Conservation (phyloP, 2,797 vertebrate genomes). For the Selene dorsalis region DNA sequence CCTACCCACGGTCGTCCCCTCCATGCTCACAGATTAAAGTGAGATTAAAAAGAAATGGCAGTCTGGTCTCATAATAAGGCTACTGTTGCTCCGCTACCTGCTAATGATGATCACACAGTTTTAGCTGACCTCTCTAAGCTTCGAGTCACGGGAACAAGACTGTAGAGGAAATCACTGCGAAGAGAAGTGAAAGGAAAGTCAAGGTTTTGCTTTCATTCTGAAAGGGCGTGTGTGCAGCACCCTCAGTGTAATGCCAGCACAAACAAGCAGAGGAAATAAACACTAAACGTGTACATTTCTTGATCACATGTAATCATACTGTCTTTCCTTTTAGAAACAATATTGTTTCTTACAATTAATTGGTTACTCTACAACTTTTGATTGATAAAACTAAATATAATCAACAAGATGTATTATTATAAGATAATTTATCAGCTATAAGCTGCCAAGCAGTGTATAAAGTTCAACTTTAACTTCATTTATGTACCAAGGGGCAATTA, state of each 20-base stretch:
- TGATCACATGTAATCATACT: background rate
- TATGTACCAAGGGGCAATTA: too few species aligned
- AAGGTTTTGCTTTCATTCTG: constrained; percentile 17
- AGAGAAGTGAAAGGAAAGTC: constrained; percentile 2
- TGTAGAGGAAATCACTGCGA: background rate
- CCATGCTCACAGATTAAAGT: background rate
- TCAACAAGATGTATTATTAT: background rate
- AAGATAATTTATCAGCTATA: too few species aligned
- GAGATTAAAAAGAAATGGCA: background rate
- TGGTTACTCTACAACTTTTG: background rate
- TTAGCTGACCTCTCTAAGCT: background rate
- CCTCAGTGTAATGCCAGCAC: background rate
- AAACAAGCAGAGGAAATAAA: constrained; percentile 37
- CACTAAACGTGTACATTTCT: background rate
- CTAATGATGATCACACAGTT: background rate
- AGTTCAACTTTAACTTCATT: too few species aligned
- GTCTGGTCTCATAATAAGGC: background rate
- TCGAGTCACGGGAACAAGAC: background rate
- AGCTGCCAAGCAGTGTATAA: background rate
- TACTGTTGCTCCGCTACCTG: background rate
- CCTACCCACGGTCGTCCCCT: too few species aligned
- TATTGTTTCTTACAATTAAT: background rate
- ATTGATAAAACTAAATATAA: background rate
- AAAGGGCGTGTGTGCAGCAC: background rate
- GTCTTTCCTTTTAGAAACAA: background rate